Evolutionary conservation across 2,797 vertebrate genomes (phyloP).

Genomic region (Eulemur albifrons): DNA sequence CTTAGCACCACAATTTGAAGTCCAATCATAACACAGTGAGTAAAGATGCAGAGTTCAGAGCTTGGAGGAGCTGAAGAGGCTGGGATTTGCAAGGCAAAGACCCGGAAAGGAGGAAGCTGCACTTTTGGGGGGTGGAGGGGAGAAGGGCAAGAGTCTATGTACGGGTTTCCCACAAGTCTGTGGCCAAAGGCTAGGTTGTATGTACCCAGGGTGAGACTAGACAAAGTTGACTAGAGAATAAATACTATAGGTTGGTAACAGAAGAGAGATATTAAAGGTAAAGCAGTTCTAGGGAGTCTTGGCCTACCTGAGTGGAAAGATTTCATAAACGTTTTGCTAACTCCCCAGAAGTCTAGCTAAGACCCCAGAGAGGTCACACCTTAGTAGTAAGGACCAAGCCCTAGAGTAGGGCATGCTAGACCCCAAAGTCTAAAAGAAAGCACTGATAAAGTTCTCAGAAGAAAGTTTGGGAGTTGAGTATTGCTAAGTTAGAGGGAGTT

Average conservation of each 20-base stretch:
- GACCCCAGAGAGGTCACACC: background rate
- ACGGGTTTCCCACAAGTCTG: background rate
- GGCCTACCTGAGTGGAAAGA: background rate
- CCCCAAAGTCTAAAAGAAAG: background rate
- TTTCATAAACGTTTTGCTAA: background rate
- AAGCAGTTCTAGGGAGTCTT: background rate
- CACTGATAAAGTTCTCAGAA: background rate
- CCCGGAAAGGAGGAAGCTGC: background rate
- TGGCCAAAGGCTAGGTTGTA: background rate
- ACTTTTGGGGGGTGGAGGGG: rapidly evolving
- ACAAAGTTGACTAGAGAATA: background rate
- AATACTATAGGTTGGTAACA: background rate
- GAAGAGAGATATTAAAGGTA: background rate
- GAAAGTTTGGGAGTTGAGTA: background rate
- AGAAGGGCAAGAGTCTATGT: background rate
- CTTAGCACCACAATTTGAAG: background rate
- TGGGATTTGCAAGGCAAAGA: background rate
- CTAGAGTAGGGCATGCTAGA: background rate
- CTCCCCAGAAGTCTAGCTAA: background rate
- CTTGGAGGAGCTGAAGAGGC: background rate
- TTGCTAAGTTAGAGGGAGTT: background rate
- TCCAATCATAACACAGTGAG: background rate
- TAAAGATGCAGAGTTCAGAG: background rate
- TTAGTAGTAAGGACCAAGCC: background rate
- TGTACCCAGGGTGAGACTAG: background rate